These are phyloP conservation scores for Meghimatium bilineatum DNA, from an alignment of 2,888 invertebrate genomes.

Conservation along the genomic window DNA sequence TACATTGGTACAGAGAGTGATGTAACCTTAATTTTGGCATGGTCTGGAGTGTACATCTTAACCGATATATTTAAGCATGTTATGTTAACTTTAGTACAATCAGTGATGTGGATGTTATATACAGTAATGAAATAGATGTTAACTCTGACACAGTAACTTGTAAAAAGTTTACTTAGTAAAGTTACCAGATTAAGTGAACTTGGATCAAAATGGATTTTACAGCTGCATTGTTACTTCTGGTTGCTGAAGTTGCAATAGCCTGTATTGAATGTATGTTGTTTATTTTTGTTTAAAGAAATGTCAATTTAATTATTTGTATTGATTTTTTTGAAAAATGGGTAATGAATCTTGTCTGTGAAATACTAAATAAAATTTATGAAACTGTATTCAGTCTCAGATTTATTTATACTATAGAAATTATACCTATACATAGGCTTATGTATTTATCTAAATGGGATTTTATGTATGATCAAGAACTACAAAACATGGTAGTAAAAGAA, in stretches of 20 bases:
- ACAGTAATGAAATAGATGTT: neutral
- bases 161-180: neutral
- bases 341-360: constrained; percentile 4
- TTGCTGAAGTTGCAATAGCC: neutral
- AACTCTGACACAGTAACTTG: neutral
- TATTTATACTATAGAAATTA: no score
- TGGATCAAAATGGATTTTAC: no score
- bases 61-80: neutral
- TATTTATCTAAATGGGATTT: no score
- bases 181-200: no score
- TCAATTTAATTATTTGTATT: neutral
- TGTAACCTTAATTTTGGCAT: neutral
- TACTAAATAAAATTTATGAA: constrained; percentile 5
- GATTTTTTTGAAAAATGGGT: neutral
- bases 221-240: neutral
- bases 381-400: neutral
- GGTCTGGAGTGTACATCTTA: neutral
- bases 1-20: neutral
- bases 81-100: neutral
- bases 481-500: no score
- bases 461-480: no score
- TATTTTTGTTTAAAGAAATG: neutral
- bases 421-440: no score
- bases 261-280: neutral
- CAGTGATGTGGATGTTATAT: neutral